Evolutionary conservation across 2,888 invertebrate species (phyloP), one percentile per base, ranked within the genome.

Genomic region (Mechanitis mazaeus): DNA sequence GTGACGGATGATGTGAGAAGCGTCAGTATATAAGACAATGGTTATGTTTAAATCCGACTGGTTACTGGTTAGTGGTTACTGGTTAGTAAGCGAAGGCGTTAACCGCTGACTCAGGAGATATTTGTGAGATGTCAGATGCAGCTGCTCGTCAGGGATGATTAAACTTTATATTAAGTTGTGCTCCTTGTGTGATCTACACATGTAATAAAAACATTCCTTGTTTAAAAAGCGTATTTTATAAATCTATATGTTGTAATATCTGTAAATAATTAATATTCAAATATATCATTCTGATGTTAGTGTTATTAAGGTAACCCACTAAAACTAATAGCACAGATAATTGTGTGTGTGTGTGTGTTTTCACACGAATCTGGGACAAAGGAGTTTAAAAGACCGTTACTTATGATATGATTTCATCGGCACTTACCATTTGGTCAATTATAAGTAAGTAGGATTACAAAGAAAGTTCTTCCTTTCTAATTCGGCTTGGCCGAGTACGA

Each of bases 381-480:
- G 59, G 63, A 63, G 58, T 63, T 47, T 61, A 20, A 9, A 56
- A n/a, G 20, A n/a, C 65, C 64, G 65, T 65, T 65, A 65, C 45
- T 59, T 55, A 38, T 54, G 33, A 58, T 65, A 65, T 63, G 65
- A 55, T 58, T 61, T 58, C 45, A 64, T 65, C 58, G 45, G 42
- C 55, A 59, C 64, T 64, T 64, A 54, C 35, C 55, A 64, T 59
- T 55, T 58, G 35, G 42, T 54, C 65, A 65, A 65, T 65, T 61
- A 64, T 65, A 59, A 56, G 54, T 60, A 65, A 65, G 63, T 65
- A 35, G 58, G 35, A 63, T 58, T 45, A 56, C 56, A 56, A 57
- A 50, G 55, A 63, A 59, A 63, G 61, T 63, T 58, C 59, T 61
- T 59, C 57, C 65, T 65, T 64, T 64, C 65, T 64, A 65, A 65